These are phyloP conservation scores for Takifugu flavidus DNA, from an alignment of 2,113 vertebrate species.

Conservation along the genomic window DNA sequence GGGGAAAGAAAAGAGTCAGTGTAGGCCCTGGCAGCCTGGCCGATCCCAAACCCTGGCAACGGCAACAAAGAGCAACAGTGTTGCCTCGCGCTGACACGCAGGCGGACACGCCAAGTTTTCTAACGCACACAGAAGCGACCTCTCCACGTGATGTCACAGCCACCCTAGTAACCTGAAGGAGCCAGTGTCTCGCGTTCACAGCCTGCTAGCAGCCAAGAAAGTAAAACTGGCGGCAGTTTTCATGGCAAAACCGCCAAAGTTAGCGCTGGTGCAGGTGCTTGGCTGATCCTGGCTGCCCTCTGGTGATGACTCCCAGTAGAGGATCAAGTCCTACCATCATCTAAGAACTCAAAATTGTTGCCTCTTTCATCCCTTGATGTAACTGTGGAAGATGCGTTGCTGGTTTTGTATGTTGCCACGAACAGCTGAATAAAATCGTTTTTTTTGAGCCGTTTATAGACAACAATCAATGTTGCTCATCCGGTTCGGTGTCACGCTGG, in stretches of 20 bases:
- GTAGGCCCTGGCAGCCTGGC: slow-evolving; percentile 35
- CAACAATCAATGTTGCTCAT: not conserved
- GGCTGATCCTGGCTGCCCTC: no score
- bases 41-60: slow-evolving; percentile 51
- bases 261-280: no score
- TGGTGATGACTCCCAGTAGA: not conserved
- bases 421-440: no score
- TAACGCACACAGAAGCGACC: not conserved
- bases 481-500: not conserved
- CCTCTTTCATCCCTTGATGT: no score
- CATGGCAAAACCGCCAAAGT: no score
- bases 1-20: slow-evolving; percentile 36
- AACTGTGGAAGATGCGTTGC: no score
- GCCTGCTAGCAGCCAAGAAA: no score
- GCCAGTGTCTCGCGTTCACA: not conserved
- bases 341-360: no score
- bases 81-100: slow-evolving; percentile 14
- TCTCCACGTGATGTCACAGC: not conserved
- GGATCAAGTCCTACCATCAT: not conserved
- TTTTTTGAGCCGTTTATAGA: no score
- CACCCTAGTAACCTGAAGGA: not conserved
- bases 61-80: slow-evolving; percentile 58
- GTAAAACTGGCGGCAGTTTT: no score
- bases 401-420: no score
- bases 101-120: slow-evolving; percentile 15